Evolutionary conservation across 2,888 invertebrate species (phyloP), one percentile per base, ranked within the genome.

Genomic region (Plebejus argus): DNA sequence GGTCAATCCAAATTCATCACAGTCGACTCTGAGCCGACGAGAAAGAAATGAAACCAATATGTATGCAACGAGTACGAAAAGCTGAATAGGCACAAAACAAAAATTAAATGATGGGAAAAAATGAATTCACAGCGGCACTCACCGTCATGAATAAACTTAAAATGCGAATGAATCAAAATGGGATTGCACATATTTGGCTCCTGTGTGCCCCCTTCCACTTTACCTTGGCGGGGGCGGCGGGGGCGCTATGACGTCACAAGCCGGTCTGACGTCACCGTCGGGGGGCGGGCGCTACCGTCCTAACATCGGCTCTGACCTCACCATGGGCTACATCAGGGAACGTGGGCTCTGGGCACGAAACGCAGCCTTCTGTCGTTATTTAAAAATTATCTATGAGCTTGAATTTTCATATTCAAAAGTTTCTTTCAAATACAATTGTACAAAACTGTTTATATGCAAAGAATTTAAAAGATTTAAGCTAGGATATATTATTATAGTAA

Each of bases 291-390:
- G 86, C 86, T 88, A 90, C 91, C 91, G 91, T 92, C 91, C 83
- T 84, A 83, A 83, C 82, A 84, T 92, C 91, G 89, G 88, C 89
- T 88, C 90, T 90, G 91, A 92, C 89, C 92, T 91, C 93, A 92
- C 91, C 91, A 91, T 90, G 87, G 91, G 90, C 89, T 91, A 88
- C 91, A 93, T 92, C 92, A 90, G 79, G 80, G 80, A 82, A 89
- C 90, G 74, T 53, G 74, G 91, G 89, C 91, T 89, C 91, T 86
- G 89, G 91, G 89, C 91, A 91, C 91, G 90, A 86, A 87, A 89
- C 91, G 90, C 89, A 93, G 92, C 90, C 92, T 92, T 93, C 94
- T 94, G 94, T 85, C 84, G 84, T 93, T 91, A 90, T 92, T 93
- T 92, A 92, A 92, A 92, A 93, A 92, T 91, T 91, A 89, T 88